Evolutionary conservation across 2,797 vertebrate genomes (phyloP).

Genomic region (Delichon dasypus): DNA sequence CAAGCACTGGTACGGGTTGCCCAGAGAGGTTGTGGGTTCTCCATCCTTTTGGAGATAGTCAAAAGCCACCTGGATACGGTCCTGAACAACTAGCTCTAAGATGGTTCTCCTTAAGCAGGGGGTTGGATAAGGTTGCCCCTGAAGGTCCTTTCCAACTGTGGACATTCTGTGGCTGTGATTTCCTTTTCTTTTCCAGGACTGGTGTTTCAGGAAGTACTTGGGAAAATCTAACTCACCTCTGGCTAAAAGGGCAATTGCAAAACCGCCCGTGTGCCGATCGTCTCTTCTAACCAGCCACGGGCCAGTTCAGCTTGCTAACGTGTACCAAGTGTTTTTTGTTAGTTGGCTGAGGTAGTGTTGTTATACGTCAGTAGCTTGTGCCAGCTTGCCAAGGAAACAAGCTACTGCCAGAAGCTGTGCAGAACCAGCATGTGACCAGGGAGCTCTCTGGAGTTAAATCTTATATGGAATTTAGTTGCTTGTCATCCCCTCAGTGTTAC

Average conservation of each 20-base stretch:
- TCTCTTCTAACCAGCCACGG: rapidly evolving
- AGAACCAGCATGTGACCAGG: neutral
- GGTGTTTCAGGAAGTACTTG: neutral
- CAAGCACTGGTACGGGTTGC: neutral
- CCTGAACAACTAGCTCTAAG: neutral
- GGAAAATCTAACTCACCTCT: neutral
- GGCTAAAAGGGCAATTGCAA: neutral
- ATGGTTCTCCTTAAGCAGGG: neutral
- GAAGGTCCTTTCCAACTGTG: neutral
- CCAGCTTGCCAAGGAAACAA: neutral
- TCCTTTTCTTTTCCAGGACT: neutral
- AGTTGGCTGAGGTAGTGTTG: neutral
- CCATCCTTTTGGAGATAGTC: neutral
- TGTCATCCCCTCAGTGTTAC: neutral
- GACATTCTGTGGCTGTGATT: neutral
- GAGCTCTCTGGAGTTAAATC: neutral
- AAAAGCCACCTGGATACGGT: neutral
- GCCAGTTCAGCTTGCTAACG: neutral
- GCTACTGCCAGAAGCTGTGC: neutral
- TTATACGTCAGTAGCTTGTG: neutral
- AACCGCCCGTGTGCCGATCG: rapidly evolving
- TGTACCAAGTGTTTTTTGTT: neutral
- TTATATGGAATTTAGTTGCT: neutral
- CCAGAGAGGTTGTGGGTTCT: neutral
- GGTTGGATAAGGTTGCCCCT: neutral